Conservation (phyloP, 30 jellyfish, hydroid and myxozoan species). For the Phacellophora camtschatica region DNA sequence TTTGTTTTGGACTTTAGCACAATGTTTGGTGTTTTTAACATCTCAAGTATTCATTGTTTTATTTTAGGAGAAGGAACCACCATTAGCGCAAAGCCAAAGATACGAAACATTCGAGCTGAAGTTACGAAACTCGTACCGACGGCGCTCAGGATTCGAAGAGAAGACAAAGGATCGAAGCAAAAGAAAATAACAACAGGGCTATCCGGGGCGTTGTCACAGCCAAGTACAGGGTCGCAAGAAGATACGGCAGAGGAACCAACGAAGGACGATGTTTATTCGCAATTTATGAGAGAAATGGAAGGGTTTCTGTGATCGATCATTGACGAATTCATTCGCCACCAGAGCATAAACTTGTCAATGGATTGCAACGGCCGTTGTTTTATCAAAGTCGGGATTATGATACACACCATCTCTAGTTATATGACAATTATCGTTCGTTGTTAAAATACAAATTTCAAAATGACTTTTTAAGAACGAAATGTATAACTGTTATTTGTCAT, state of each 20-base stretch:
- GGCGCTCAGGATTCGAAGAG: conserved; percentile 81
- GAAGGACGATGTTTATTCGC: conserved; percentile 87
- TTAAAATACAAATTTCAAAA: too few relatives aligned
- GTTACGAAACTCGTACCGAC: conserved; percentile 97
- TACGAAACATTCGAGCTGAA: conserved; percentile 97
- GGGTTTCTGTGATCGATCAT: conserved; percentile 54
- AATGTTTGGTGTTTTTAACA: too few relatives aligned
- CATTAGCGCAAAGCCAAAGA: conserved; percentile 93
- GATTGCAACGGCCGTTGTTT: too few relatives aligned
- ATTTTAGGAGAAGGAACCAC: conserved; percentile 72
- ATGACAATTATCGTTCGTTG: not conserved
- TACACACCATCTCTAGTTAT: too few relatives aligned
- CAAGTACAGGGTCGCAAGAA: not conserved
- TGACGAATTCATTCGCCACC: not conserved
- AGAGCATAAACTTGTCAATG: not conserved
- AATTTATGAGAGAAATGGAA: conserved; percentile 92
- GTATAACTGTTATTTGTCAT: too few relatives aligned
- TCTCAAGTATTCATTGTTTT: too few relatives aligned
- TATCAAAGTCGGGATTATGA: too few relatives aligned
- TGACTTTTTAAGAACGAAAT: too few relatives aligned
- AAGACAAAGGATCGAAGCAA: conserved; percentile 27
- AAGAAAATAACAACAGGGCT: conserved; percentile 3
- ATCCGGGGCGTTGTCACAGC: not conserved
- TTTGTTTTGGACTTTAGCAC: too few relatives aligned
- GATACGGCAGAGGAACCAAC: conserved; percentile 76